Percentiles rank a stretch among this genome's conserved stretches.
Conservation (phyloP, 2,113 vertebrate species). For the Sminthopsis crassicaudata region DNA sequence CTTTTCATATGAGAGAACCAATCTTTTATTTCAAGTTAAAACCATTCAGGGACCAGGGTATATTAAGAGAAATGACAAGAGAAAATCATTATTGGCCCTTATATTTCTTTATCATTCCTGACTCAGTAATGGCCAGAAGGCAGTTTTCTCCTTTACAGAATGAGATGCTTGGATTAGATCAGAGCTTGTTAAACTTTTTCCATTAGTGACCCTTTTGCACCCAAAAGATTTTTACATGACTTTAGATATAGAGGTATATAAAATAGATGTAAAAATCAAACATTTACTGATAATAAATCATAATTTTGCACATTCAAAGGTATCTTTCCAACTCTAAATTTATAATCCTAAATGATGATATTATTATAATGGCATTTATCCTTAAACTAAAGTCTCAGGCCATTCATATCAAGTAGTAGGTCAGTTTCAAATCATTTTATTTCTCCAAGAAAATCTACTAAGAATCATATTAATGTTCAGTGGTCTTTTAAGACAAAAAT, state of each 20-base stretch:
- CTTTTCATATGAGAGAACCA: background rate
- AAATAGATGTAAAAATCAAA: no score
- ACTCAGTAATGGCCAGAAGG: background rate
- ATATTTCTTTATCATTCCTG: background rate
- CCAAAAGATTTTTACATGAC: no score
- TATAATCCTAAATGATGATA: background rate
- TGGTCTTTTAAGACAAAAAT: background rate
- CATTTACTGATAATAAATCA: no score
- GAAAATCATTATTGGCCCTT: background rate
- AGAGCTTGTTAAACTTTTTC: no score
- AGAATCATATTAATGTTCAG: background rate
- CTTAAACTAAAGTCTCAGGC: background rate
- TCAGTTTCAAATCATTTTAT: slow-evolving; percentile 21
- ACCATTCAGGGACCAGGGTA: background rate
- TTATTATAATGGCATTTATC: background rate
- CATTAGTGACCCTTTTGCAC: no score
- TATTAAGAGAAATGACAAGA: background rate
- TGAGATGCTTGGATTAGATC: background rate
- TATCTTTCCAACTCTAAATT: background rate
- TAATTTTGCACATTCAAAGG: background rate
- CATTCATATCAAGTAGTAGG: background rate
- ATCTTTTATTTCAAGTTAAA: background rate
- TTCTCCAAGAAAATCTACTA: background rate
- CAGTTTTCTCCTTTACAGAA: background rate
- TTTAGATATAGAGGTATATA: no score